Percentiles rank a stretch among this genome's conserved stretches.
Evolutionary conservation across 1,140 invertebrate species (phyloP).

Genomic region (Leptinotarsa lineolata): DNA sequence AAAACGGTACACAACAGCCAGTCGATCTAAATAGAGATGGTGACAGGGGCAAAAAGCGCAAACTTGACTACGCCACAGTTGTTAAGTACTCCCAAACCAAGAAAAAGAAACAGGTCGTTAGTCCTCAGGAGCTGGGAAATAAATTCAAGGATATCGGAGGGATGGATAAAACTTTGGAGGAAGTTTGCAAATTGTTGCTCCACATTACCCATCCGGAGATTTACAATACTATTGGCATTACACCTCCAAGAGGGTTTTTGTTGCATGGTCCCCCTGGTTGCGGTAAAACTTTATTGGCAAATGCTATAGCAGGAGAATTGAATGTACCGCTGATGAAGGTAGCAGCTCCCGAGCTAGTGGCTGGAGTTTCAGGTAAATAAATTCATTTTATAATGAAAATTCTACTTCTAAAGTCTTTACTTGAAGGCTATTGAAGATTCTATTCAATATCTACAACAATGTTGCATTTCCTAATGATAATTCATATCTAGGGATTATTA

Average conservation of each 20-base stretch:
- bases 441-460: slow-evolving; percentile 7
- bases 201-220: slow-evolving; percentile 86
- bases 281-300: slow-evolving; percentile 88
- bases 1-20: slow-evolving; percentile 5
- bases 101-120: slow-evolving; percentile 14
- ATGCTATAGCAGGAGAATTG: slow-evolving; percentile 87
- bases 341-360: slow-evolving; percentile 87
- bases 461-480: background rate
- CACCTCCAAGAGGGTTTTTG: slow-evolving; percentile 81
- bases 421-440: background rate
- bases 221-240: slow-evolving; percentile 77
- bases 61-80: background rate
- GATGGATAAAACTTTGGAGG: slow-evolving; percentile 71
- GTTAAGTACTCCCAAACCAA: slow-evolving; percentile 8
- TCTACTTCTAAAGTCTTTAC: background rate
- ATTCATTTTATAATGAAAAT: background rate
- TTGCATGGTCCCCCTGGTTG: slow-evolving; percentile 91
- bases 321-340: slow-evolving; percentile 81
- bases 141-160: slow-evolving; percentile 54
- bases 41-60: slow-evolving; percentile 14
- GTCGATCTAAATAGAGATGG: background rate
- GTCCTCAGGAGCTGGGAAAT: background rate
- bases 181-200: slow-evolving; percentile 78
- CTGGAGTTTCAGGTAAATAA: slow-evolving; percentile 74
- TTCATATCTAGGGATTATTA: no score